These are phyloP conservation scores for Drosophila parthenogenetica DNA, from an alignment of 2,888 invertebrate genomes.

Conservation along the genomic window DNA sequence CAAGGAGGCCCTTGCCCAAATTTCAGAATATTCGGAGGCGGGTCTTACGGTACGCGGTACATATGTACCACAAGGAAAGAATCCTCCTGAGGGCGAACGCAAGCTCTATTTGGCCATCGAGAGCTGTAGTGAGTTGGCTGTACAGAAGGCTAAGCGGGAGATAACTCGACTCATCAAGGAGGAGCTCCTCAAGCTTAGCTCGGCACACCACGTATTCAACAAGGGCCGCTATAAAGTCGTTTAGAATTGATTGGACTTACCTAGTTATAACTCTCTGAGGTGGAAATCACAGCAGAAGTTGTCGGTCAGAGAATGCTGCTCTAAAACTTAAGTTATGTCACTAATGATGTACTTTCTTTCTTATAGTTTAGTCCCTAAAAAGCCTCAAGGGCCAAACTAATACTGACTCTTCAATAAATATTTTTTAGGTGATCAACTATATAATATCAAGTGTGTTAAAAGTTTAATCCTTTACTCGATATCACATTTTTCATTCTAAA, in stretches of 20 bases:
- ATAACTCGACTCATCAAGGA: slow-evolving; percentile 99
- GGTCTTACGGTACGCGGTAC: slow-evolving; percentile 99
- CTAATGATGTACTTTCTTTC: slow-evolving; percentile 1
- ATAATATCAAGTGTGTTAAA: not conserved
- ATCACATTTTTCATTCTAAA: slow-evolving; percentile 8
- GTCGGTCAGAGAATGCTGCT: no score
- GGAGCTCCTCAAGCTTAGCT: slow-evolving; percentile 96
- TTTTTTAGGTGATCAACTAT: slow-evolving; percentile 2
- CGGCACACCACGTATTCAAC: slow-evolving; percentile 94
- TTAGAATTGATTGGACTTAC: slow-evolving; percentile 79
- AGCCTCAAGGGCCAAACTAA: not conserved
- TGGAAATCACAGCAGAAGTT: no score
- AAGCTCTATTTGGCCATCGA: slow-evolving; percentile 99
- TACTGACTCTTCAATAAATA: slow-evolving; percentile 13
- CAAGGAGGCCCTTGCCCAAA: slow-evolving; percentile 98
- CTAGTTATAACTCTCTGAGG: no score
- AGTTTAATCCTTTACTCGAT: not conserved
- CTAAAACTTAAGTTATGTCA: slow-evolving; percentile 8
- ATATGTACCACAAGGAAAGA: slow-evolving; percentile 95
- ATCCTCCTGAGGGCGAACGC: slow-evolving; percentile 95
- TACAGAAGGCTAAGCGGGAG: slow-evolving; percentile 98
- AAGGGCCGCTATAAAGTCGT: slow-evolving; percentile 98
- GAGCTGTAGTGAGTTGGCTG: slow-evolving; percentile 97
- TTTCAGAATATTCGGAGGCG: slow-evolving; percentile 99
- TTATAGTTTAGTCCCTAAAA: slow-evolving; percentile 3